Percentiles rank a stretch among this genome's conserved stretches.
phyloP scores from a whole-genome alignment of 2,888 invertebrate species.

The Agrotis exclamationis region DNA sequence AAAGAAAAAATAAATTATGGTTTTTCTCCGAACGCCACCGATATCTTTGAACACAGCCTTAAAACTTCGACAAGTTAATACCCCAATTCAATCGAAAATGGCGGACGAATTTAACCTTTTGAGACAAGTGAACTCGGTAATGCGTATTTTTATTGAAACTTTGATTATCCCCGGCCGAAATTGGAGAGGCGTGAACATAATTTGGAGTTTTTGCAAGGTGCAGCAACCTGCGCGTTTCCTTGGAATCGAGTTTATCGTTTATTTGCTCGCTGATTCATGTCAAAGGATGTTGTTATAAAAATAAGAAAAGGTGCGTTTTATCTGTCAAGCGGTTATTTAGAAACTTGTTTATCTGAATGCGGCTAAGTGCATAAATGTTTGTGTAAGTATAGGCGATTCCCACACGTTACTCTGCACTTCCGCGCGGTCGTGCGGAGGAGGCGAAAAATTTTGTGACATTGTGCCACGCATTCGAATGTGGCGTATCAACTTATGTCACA shows the following conservation, averaged over 20 bases:
- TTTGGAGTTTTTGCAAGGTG: conserved; percentile 50
- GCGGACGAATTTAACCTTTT: conserved; percentile 54
- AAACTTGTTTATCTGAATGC: conserved; percentile 65
- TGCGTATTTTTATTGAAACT: conserved; percentile 60
- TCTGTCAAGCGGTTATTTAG: conserved; percentile 59
- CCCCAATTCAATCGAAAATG: conserved; percentile 52
- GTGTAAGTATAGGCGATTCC: conserved; percentile 44
- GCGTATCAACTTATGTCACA: too few species aligned
- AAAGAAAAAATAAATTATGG: conserved; percentile 10
- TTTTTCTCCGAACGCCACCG: conserved; percentile 41
- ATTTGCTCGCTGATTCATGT: conserved; percentile 64
- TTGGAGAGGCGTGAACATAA: conserved; percentile 59
- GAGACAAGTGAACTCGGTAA: conserved; percentile 49
- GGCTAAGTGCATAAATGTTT: conserved; percentile 73
- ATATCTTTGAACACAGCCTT: conserved; percentile 52
- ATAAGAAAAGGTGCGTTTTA: conserved; percentile 64
- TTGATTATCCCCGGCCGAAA: conserved; percentile 63
- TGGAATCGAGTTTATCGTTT: conserved; percentile 61
- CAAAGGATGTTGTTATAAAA: conserved; percentile 69
- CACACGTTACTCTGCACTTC: too few species aligned
- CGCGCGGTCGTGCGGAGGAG: too few species aligned
- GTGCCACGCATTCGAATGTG: too few species aligned
- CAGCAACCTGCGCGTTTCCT: conserved; percentile 58
- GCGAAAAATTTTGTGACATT: too few species aligned
- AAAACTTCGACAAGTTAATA: conserved; percentile 58